Evolutionary conservation across 2,888 invertebrate genomes (phyloP), one percentile per base, ranked within the genome.

Genomic region (Tipula helvola): DNA sequence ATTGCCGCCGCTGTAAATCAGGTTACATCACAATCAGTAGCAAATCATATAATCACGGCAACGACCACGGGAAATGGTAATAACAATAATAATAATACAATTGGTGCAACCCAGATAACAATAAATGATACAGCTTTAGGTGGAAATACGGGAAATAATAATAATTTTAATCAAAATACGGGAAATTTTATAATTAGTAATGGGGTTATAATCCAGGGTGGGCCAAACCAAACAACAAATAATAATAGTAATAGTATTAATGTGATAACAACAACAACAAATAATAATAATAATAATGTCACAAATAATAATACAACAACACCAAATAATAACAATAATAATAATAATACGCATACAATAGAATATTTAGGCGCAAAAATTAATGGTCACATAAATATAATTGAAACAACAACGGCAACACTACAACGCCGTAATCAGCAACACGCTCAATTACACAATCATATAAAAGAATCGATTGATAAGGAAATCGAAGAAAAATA

Each of bases 161-260:
- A 71, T 71, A 84, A 84, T 84, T 39, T 39, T 84, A 39, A 39
- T 84, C 36, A 36, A 0, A 84, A 84, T 84, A 41, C 84, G 36
- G 84, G 84, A 36, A 84, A 84, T 84, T 84, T 84, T 84, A 84
- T 84, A 84, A 84, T 84, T 41, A 41, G 84, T n/a, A 84, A 84
- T 41, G 84, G 84, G 36, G 84, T 84, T 8, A 84, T 84, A 84
- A 84, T 84, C 39, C 39, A 41, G 36, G 84, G 84, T n/a, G 84
- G 84, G 0, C 39, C 39, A 39, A 41, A 71, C 28, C 28, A 18
- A 71, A 71, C 28, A 28, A 18, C 71, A 28, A 71, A 71, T 71
- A 71, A 71, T 71, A 71, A 28, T 71, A 71, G 28, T 71, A 71
- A 28, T 28, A 71, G 18, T 71, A 71, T 28, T 71, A 28, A 28